These are phyloP conservation scores for Synergus laeviventris DNA, from an alignment of 2,888 invertebrate species.

Conservation along the genomic window DNA sequence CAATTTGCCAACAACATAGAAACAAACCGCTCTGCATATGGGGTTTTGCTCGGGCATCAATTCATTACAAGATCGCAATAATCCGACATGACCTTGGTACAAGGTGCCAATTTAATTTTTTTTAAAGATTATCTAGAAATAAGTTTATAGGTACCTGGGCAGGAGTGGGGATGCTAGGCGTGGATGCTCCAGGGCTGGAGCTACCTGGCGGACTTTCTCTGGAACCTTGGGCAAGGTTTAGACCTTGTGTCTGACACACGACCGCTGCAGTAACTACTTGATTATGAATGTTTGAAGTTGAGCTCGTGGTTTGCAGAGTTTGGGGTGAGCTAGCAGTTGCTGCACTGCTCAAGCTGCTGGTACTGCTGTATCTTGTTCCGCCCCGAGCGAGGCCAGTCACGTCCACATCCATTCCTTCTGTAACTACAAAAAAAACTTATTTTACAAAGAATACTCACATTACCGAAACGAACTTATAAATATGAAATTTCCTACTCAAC, in stretches of 20 bases:
- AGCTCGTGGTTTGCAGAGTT: conserved; percentile 65
- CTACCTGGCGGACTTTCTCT: conserved; percentile 74
- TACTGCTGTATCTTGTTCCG: conserved; percentile 77
- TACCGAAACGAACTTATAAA: background rate
- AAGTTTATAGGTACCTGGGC: conserved; percentile 65
- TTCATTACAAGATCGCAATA: conserved; percentile 60
- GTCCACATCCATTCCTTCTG: conserved; percentile 72
- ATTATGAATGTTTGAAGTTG: conserved; percentile 65
- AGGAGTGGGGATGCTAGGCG: conserved; percentile 72
- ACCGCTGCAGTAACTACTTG: conserved; percentile 72
- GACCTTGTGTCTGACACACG: conserved; percentile 72
- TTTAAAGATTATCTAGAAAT: background rate
- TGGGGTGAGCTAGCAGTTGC: conserved; percentile 77
- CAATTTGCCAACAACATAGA: conserved; percentile 45
- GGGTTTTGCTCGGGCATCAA: conserved; percentile 59
- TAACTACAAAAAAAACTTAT: conserved; percentile 49
- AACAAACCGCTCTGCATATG: conserved; percentile 61
- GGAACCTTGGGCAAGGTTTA: conserved; percentile 71
- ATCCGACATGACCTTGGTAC: conserved; percentile 58
- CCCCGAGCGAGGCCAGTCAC: conserved; percentile 68
- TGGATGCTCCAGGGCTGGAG: conserved; percentile 70
- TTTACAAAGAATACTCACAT: background rate
- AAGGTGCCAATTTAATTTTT: conserved; percentile 46
- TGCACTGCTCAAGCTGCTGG: conserved; percentile 77
- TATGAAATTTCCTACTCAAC: background rate